These are phyloP conservation scores for Piliocolobus tephrosceles DNA, from an alignment of 2,113 vertebrate species.

Conservation along the genomic window DNA sequence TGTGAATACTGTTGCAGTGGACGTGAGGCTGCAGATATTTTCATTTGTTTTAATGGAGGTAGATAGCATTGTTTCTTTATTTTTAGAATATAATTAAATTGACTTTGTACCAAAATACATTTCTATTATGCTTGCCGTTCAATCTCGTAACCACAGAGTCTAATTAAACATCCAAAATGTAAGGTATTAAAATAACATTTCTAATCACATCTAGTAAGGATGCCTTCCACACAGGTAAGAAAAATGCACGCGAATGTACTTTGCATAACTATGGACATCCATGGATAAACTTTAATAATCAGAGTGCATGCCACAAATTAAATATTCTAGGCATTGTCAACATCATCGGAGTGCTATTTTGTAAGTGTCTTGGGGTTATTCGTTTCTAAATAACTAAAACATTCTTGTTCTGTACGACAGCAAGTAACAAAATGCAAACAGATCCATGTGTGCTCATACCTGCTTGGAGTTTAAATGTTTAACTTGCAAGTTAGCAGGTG, in stretches of 20 bases:
- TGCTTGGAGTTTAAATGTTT: background rate
- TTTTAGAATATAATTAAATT: too few relatives aligned
- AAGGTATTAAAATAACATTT: background rate
- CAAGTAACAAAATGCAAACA: background rate
- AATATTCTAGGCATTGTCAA: background rate
- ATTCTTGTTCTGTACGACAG: background rate
- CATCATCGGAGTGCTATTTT: background rate
- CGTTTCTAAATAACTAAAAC: background rate
- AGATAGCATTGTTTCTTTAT: too few relatives aligned
- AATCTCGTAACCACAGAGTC: background rate
- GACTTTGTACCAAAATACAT: background rate
- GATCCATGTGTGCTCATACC: fast-evolving
- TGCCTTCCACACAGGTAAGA: fast-evolving
- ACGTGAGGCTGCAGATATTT: background rate
- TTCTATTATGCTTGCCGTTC: background rate
- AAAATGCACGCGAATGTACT: background rate
- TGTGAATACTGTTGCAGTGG: background rate
- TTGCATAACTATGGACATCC: background rate
- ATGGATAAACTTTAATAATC: background rate
- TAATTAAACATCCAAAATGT: background rate
- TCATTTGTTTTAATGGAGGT: fast-evolving
- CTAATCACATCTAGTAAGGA: background rate
- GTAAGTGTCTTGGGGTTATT: background rate
- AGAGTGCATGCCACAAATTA: background rate
- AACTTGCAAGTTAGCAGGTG: background rate